Percentiles rank a stretch among this genome's conserved stretches.
Evolutionary conservation across 2,888 invertebrate species (phyloP).

Genomic region (Hermodice carunculata): DNA sequence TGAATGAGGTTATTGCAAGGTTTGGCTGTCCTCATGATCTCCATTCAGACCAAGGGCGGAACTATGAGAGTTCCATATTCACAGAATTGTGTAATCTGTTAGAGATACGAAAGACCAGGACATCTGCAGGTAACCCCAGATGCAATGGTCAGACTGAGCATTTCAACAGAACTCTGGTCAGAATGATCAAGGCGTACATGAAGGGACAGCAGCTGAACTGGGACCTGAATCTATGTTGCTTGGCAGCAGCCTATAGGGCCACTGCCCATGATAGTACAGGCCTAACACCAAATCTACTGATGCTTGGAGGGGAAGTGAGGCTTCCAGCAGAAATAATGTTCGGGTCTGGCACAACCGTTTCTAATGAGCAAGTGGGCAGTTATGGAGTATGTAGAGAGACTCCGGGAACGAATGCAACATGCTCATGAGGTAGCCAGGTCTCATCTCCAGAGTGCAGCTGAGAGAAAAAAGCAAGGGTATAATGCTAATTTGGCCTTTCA

Average conservation of each 20-base stretch:
- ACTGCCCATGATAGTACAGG: conserved; percentile 31
- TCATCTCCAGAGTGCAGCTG: conserved; percentile 1
- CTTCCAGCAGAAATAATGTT: conserved; percentile 30
- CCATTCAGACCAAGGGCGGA: conserved; percentile 35
- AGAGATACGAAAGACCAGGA: conserved; percentile 34
- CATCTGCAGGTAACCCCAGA: conserved; percentile 29
- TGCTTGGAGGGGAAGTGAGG: conserved; percentile 34
- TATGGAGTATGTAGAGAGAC: conserved; percentile 13
- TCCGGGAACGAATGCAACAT: conserved; percentile 17
- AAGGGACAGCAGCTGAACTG: conserved; percentile 34
- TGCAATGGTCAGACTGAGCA: conserved; percentile 33
- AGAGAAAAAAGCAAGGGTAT: conserved; percentile 4
- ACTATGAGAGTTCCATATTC: conserved; percentile 34
- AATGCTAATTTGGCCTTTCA: neutral
- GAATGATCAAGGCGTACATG: conserved; percentile 32
- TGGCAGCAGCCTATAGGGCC: conserved; percentile 36
- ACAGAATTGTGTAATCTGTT: conserved; percentile 37
- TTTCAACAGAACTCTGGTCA: conserved; percentile 28
- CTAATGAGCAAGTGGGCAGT: neutral
- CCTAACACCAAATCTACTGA: conserved; percentile 36
- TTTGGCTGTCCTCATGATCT: conserved; percentile 28
- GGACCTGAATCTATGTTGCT: conserved; percentile 35
- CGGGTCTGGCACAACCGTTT: neutral
- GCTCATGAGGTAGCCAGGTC: conserved; percentile 17
- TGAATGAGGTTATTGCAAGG: conserved; percentile 36